phyloP scores from a whole-genome alignment of 2,888 invertebrate genomes.

The Bruchidius siliquastri region DNA sequence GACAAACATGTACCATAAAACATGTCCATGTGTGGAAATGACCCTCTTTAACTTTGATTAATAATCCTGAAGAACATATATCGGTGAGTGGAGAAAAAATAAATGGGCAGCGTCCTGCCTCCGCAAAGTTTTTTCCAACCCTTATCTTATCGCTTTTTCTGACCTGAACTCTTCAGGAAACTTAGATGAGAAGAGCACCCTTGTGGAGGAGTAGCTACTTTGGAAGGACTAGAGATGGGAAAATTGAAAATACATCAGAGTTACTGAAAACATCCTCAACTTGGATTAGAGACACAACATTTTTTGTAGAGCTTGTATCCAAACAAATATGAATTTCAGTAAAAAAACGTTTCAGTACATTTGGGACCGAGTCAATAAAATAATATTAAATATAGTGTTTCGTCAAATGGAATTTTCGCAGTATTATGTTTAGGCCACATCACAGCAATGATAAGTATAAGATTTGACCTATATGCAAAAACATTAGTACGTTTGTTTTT shows the following conservation, averaged over 20 bases:
- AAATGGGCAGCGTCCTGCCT: background rate
- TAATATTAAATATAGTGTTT: too few species aligned
- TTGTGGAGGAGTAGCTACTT: background rate
- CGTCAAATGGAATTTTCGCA: too few species aligned
- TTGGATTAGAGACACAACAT: too few species aligned
- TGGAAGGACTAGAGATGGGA: background rate
- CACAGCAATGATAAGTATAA: too few species aligned
- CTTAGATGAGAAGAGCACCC: background rate
- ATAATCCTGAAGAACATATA: background rate
- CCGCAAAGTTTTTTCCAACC: background rate
- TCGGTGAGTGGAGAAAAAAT: background rate
- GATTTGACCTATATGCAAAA: too few species aligned
- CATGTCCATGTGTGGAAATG: background rate
- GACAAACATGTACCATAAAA: background rate
- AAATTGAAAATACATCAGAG: background rate
- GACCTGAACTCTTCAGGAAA: background rate
- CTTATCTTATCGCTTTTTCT: background rate
- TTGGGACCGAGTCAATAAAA: too few species aligned
- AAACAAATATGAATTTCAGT: too few species aligned
- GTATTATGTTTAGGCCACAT: too few species aligned
- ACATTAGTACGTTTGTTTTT: too few species aligned
- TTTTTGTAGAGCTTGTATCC: too few species aligned
- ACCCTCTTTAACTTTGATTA: background rate
- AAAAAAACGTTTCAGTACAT: too few species aligned
- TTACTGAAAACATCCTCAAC: too few species aligned